Evolutionary conservation across 2,113 vertebrate species (phyloP).

Genomic region (Chinchilla lanigera): DNA sequence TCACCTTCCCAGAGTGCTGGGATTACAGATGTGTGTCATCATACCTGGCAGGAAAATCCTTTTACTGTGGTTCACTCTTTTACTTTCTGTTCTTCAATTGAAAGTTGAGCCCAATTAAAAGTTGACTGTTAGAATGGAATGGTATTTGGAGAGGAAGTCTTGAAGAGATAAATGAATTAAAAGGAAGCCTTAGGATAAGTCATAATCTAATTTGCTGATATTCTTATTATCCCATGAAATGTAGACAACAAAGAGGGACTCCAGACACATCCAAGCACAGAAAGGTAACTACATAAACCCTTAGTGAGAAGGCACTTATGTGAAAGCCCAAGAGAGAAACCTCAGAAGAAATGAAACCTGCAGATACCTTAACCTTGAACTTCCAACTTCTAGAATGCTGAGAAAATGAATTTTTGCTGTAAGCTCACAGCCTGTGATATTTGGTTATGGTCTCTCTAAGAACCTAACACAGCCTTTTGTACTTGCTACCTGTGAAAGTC

Average conservation of each 20-base stretch:
- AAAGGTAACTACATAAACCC: not conserved
- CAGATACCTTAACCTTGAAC: not conserved
- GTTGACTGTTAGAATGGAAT: not conserved
- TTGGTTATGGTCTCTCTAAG: not conserved
- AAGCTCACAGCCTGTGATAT: not conserved
- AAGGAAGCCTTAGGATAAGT: not conserved
- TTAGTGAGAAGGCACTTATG: not conserved
- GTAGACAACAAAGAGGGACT: not conserved
- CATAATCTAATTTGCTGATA: not conserved
- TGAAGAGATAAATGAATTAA: not conserved
- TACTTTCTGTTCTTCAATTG: not conserved
- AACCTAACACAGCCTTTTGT: not conserved
- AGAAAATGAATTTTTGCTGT: constrained; percentile 18
- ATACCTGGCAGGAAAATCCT: not conserved
- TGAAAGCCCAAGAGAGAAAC: not conserved
- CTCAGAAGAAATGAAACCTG: not conserved
- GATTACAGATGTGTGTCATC: not conserved
- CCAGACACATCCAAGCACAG: not conserved
- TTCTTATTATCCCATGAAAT: not conserved
- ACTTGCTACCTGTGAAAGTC: not conserved
- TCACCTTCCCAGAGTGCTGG: not conserved
- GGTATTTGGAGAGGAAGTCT: not conserved
- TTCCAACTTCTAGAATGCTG: not conserved
- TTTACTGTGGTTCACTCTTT: not conserved
- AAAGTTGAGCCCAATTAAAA: not conserved